Conservation (phyloP, 2,888 invertebrate species). For the Tipula helvola region DNA sequence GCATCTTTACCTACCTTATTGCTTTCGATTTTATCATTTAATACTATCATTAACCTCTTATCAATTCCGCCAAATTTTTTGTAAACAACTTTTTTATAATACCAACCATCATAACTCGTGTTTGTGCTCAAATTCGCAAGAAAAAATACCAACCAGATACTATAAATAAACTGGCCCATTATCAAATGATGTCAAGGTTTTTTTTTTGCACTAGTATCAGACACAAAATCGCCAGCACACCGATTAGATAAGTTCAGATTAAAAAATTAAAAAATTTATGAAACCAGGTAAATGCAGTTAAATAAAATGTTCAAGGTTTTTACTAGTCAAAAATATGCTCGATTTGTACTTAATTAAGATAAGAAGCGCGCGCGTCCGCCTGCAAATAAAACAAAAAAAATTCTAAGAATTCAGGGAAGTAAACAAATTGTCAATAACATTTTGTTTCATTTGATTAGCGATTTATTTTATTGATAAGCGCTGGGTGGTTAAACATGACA, state of each 20-base stretch:
- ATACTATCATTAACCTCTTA: neutral
- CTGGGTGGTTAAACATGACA: too few species aligned
- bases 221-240: neutral
- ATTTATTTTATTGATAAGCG: too few species aligned
- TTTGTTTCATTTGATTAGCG: too few species aligned
- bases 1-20: too few species aligned
- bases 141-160: neutral
- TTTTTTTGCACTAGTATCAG: neutral
- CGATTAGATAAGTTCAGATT: neutral
- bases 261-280: neutral
- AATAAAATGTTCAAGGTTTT: neutral
- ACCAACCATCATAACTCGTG: neutral
- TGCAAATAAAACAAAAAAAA: neutral
- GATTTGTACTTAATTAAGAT: neutral
- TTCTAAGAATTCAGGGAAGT: neutral
- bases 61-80: neutral
- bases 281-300: neutral
- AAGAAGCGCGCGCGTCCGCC: neutral
- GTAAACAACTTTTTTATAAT: neutral
- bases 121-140: neutral
- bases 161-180: neutral
- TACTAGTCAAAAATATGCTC: neutral
- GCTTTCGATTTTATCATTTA: neutral
- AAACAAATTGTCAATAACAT: too few species aligned
- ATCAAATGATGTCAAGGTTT: neutral